A percentile compares a stretch with the other conserved stretches of the same genome.
Conservation (phyloP, 1,140 invertebrate species). For the Octopus sinensis region DNA sequence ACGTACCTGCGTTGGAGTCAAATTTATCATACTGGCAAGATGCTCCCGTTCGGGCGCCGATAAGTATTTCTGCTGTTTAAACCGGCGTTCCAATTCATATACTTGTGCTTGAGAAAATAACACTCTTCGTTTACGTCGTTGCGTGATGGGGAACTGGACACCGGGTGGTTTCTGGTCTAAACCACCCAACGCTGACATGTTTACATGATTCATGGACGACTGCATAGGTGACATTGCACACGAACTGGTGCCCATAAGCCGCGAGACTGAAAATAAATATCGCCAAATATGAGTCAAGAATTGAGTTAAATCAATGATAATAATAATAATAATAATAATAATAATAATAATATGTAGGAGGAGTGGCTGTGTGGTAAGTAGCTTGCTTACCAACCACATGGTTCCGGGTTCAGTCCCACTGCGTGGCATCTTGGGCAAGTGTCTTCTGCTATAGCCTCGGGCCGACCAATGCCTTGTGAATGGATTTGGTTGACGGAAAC, state of each 20-base stretch:
- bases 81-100: conserved; percentile 89
- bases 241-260: conserved; percentile 48
- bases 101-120: conserved; percentile 98
- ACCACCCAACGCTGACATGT: conserved; percentile 36
- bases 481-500: too few relatives aligned
- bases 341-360: too few relatives aligned
- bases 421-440: too few relatives aligned
- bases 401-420: too few relatives aligned
- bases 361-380: too few relatives aligned
- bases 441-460: too few relatives aligned
- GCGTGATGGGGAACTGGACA: conserved; percentile 52
- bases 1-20: conserved; percentile 64
- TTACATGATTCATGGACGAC: conserved; percentile 43
- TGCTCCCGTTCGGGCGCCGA: conserved; percentile 95
- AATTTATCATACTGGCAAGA: conserved; percentile 84
- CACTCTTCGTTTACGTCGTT: conserved; percentile 82
- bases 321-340: too few relatives aligned
- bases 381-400: too few relatives aligned
- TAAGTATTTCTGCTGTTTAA: conserved; percentile 92
- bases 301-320: too few relatives aligned
- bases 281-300: too few relatives aligned
- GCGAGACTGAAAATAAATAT: conserved; percentile 50
- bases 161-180: conserved; percentile 39
- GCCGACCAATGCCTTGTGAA: too few relatives aligned
- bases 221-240: conserved; percentile 48